These are phyloP conservation scores for Pipra filicauda DNA, from an alignment of 2,113 vertebrate genomes.

Conservation along the genomic window DNA sequence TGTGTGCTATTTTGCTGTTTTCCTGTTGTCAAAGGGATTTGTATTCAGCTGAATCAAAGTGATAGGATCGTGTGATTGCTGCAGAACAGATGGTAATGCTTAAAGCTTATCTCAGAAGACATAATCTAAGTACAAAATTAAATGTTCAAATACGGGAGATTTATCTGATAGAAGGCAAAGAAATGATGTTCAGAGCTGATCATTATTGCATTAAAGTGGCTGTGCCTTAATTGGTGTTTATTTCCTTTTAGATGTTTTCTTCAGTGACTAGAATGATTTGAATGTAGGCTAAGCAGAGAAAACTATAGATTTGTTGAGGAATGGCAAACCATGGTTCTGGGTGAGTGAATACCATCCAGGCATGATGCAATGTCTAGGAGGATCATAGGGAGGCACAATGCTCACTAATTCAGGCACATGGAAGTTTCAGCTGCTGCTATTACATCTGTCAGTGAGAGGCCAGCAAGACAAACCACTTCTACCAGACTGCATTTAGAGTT, in stretches of 20 bases:
- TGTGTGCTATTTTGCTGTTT: background rate
- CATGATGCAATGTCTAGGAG: background rate
- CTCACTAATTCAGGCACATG: background rate
- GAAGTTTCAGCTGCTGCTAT: background rate
- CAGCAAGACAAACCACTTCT: background rate
- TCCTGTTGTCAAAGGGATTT: slow-evolving; percentile 25
- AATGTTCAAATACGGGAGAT: slow-evolving; percentile 49
- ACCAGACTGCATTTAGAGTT: background rate
- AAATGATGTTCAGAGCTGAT: slow-evolving; percentile 15
- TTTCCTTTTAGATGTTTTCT: slow-evolving; percentile 44
- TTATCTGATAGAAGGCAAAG: slow-evolving; percentile 38
- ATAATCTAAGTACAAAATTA: slow-evolving; percentile 59
- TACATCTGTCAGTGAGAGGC: background rate
- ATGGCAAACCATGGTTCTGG: background rate
- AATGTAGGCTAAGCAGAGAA: slow-evolving; percentile 13
- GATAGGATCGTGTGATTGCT: slow-evolving; percentile 49
- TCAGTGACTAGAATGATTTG: slow-evolving; percentile 6
- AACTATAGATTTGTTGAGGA: background rate
- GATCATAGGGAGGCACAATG: background rate
- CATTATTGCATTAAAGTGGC: slow-evolving; percentile 31
- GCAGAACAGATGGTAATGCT: slow-evolving; percentile 59
- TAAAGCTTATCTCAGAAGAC: slow-evolving; percentile 58
- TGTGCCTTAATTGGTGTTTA: slow-evolving; percentile 57
- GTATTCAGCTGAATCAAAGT: background rate
- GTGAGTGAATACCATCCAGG: background rate